These are phyloP conservation scores for Erethizon dorsatum DNA, from an alignment of 2,797 vertebrate genomes.

Conservation along the genomic window DNA sequence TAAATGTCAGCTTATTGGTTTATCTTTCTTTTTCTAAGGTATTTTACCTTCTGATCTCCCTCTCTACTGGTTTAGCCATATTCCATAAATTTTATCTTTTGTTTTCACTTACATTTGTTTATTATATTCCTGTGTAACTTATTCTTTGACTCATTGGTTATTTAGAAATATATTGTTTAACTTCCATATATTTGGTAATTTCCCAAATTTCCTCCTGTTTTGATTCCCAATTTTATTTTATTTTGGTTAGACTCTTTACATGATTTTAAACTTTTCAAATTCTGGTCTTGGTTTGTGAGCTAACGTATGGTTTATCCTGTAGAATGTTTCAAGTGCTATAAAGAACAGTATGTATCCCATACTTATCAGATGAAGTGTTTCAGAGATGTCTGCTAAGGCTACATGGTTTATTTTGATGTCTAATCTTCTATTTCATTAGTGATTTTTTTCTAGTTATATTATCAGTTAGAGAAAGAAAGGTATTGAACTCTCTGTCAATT, in stretches of 20 bases:
- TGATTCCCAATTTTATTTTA: not conserved
- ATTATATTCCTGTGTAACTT: not conserved
- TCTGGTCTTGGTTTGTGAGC: not conserved
- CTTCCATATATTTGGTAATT: not conserved
- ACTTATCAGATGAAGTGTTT: not conserved
- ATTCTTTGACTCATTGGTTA: not conserved
- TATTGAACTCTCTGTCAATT: not conserved
- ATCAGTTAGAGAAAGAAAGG: not conserved
- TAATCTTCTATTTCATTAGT: not conserved
- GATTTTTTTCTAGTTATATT: not conserved
- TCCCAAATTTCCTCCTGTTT: not conserved
- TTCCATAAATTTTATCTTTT: not conserved
- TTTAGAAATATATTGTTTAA: not conserved
- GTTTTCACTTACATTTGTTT: not conserved
- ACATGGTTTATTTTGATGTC: not conserved
- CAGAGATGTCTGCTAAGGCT: not conserved
- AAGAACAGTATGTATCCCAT: not conserved
- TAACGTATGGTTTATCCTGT: not conserved
- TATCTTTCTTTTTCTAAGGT: not conserved
- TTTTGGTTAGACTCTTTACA: not conserved
- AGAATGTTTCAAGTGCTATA: not conserved
- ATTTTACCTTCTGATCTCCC: not conserved
- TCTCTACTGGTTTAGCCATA: not conserved
- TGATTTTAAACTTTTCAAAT: not conserved
- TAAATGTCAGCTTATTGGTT: not conserved